Conservation (phyloP, 2,113 vertebrate species). For the Carassius carassius region DNA sequence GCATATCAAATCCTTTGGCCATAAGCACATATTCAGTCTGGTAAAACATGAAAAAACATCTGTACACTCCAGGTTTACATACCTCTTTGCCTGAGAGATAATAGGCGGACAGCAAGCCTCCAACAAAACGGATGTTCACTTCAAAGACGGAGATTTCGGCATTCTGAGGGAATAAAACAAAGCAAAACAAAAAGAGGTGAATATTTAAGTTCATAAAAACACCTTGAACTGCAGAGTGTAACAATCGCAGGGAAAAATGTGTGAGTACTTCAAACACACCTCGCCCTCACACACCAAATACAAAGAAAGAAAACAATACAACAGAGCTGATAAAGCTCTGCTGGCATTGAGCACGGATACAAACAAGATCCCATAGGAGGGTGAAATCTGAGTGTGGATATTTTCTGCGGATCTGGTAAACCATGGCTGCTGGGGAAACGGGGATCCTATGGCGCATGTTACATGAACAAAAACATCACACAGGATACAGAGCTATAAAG, state of each 20-base stretch:
- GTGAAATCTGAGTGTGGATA: slow-evolving; percentile 12
- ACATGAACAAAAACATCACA: neutral
- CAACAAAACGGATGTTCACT: slow-evolving; percentile 98
- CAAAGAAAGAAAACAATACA: slow-evolving; percentile 9
- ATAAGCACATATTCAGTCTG: slow-evolving; percentile 20
- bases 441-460: neutral
- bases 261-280: neutral
- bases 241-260: neutral
- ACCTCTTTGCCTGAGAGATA: slow-evolving; percentile 98
- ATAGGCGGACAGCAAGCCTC: slow-evolving; percentile 95
- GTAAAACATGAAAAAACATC: neutral
- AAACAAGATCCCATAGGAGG: slow-evolving; percentile 22
- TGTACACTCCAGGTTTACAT: slow-evolving; percentile 62
- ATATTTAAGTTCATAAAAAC: slow-evolving; percentile 31
- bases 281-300: slow-evolving; percentile 2
- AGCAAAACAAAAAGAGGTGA: slow-evolving; percentile 25
- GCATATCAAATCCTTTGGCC: slow-evolving; percentile 13
- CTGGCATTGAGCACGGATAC: slow-evolving; percentile 17
- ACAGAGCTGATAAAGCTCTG: slow-evolving; percentile 7
- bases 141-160: slow-evolving; percentile 97
- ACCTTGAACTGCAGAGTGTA: slow-evolving; percentile 8
- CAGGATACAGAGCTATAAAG: slow-evolving; percentile 17
- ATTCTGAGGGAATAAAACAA: slow-evolving; percentile 76
- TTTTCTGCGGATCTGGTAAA: slow-evolving; percentile 35
- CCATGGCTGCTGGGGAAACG: neutral